Evolutionary conservation across 2,797 vertebrate species (phyloP), one percentile per base, ranked within the genome.

Genomic region (Lemur catta): DNA sequence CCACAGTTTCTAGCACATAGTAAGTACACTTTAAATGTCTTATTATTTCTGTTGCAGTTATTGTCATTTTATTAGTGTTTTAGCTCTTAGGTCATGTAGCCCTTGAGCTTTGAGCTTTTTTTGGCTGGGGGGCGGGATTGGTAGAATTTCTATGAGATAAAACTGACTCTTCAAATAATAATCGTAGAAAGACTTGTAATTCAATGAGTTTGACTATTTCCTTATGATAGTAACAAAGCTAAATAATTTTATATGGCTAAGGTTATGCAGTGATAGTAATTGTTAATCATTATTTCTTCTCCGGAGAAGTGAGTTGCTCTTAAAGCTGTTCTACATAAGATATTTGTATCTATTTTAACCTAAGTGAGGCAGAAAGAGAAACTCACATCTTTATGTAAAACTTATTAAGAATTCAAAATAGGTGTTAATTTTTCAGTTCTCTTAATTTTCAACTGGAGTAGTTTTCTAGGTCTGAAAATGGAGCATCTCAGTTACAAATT

Each of bases 141-240:
- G n/a, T 91, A 78, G 13, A 95, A 94, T 63, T 71, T n/a, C 63
- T 65, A 20, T 63, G 24, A 65, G n/a, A 63, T n/a, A 79, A 88
- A 72, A 63, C 57, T 65, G 30, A 90, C 7, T 57, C 41, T 89
- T 94, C 84, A 94, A 80, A 38, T 84, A 85, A 72, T 86, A 91
- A 74, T 89, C 46, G 20, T 88, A 84, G n/a, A 94, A 95, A 93
- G 48, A 87, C 41, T 63, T 46, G 28, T 81, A 84, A 90, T 92
- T 84, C 59, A 87, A 0, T 65, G 30, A 94, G 48, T 84, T 85
- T 38, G 15, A 91, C 17, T 55, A 9, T 84, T 72, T 15, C 38
- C 57, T 86, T 80, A 20, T 38, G 79, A 52, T 74, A 74, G 22
- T 24, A 72, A 85, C 26, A 72, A 61, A 59, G 50, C 15, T 71